These are phyloP conservation scores for Zapus hudsonius DNA, from an alignment of 2,113 vertebrate species.

Conservation along the genomic window DNA sequence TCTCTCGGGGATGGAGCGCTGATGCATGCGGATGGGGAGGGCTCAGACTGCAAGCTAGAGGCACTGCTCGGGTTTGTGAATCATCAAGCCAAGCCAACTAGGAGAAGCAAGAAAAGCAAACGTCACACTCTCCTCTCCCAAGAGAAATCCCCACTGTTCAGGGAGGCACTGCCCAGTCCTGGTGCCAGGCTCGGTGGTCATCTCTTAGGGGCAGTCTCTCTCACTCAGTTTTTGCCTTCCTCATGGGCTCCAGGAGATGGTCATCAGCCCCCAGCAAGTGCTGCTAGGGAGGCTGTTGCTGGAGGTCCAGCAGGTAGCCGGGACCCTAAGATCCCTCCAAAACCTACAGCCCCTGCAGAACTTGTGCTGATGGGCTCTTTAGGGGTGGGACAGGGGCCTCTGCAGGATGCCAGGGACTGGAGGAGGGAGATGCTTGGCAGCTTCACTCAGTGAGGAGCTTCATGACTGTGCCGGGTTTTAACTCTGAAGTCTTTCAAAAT, in stretches of 20 bases:
- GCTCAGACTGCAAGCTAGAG: background rate
- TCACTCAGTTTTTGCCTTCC: background rate
- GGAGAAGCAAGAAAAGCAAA: background rate
- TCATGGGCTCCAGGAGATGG: background rate
- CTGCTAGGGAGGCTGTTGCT: background rate
- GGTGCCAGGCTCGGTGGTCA: background rate
- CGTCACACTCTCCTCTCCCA: background rate
- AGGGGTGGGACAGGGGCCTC: background rate
- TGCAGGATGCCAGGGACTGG: background rate
- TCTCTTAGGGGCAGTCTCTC: background rate
- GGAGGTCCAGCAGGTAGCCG: background rate
- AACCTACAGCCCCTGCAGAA: background rate
- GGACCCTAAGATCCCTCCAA: background rate
- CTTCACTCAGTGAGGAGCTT: background rate
- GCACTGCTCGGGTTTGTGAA: background rate
- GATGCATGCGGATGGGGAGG: background rate
- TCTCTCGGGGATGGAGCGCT: rapidly evolving
- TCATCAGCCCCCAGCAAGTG: background rate
- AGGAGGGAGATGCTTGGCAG: background rate
- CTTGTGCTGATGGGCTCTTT: background rate
- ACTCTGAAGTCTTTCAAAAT: constrained; percentile 47
- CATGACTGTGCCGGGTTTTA: background rate
- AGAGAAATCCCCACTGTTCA: too few relatives aligned
- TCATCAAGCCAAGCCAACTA: background rate
- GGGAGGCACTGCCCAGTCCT: background rate